Evolutionary conservation across 2,113 vertebrate species (phyloP).

Genomic region (Gymnorhina tibicen): DNA sequence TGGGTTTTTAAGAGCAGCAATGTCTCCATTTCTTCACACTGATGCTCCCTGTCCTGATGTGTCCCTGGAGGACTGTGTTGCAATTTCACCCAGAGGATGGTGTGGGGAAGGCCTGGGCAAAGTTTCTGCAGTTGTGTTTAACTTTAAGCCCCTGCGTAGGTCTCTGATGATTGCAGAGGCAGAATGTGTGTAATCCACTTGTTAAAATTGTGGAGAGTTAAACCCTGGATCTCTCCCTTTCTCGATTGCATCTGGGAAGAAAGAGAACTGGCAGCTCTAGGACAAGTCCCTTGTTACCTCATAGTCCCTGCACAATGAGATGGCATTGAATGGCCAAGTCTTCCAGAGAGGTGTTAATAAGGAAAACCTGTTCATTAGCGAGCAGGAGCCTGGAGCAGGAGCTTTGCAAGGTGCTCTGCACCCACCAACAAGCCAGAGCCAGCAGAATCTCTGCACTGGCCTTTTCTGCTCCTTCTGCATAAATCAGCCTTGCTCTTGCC

Average conservation of each 20-base stretch:
- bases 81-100: background rate
- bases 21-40: fast-evolving
- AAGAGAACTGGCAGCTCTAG: background rate
- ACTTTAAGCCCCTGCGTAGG: background rate
- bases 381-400: background rate
- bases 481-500: background rate
- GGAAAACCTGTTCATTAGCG: background rate
- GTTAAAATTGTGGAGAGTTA: background rate
- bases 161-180: background rate
- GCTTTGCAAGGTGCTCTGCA: background rate
- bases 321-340: background rate
- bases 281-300: background rate
- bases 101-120: background rate
- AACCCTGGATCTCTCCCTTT: background rate
- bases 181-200: background rate
- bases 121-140: background rate
- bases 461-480: background rate
- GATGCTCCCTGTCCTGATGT: background rate
- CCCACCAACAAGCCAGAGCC: background rate
- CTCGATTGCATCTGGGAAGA: background rate
- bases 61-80: fast-evolving
- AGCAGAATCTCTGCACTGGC: background rate
- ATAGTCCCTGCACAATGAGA: background rate
- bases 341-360: background rate
- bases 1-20: background rate